Conservation (phyloP, 2,797 vertebrate species). For the Mus minutoides region DNA sequence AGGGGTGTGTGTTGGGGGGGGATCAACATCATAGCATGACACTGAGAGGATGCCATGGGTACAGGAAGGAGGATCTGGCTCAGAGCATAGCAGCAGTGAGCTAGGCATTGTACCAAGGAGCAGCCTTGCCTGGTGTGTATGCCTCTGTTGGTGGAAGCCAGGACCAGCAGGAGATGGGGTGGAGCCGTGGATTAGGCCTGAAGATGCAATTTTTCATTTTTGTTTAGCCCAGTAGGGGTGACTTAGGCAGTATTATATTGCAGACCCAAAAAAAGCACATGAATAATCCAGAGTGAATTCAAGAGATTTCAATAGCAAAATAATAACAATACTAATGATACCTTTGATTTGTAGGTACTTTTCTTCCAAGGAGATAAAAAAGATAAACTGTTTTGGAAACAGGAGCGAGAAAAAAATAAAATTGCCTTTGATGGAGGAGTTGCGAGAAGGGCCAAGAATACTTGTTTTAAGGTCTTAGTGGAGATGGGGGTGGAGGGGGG, state of each 20-base stretch:
- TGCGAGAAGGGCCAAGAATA: not conserved
- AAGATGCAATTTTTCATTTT: slow-evolving; percentile 83
- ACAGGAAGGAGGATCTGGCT: slow-evolving; percentile 49
- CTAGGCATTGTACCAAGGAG: slow-evolving; percentile 70
- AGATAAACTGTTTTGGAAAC: slow-evolving; percentile 84
- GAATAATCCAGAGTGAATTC: slow-evolving; percentile 81
- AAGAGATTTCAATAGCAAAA: slow-evolving; percentile 83
- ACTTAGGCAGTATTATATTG: slow-evolving; percentile 76
- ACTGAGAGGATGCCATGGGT: not conserved
- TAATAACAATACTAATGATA: slow-evolving; percentile 84
- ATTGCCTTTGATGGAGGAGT: slow-evolving; percentile 40
- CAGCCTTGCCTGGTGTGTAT: slow-evolving; percentile 40
- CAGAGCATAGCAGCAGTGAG: not conserved
- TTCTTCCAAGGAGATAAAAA: slow-evolving; percentile 82
- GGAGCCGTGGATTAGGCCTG: slow-evolving; percentile 73
- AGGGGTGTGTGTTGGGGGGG: not conserved
- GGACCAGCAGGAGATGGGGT: slow-evolving; percentile 74
- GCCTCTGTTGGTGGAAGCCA: slow-evolving; percentile 63
- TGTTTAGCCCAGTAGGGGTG: slow-evolving; percentile 82
- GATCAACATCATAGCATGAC: not conserved
- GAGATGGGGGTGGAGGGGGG: too few relatives aligned
- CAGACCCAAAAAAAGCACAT: slow-evolving; percentile 79
- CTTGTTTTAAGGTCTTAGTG: not conserved
- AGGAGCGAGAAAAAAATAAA: slow-evolving; percentile 64
- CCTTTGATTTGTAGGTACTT: slow-evolving; percentile 78